Conservation (phyloP, 1,140 invertebrate species). For the Lasaia peninsularis region DNA sequence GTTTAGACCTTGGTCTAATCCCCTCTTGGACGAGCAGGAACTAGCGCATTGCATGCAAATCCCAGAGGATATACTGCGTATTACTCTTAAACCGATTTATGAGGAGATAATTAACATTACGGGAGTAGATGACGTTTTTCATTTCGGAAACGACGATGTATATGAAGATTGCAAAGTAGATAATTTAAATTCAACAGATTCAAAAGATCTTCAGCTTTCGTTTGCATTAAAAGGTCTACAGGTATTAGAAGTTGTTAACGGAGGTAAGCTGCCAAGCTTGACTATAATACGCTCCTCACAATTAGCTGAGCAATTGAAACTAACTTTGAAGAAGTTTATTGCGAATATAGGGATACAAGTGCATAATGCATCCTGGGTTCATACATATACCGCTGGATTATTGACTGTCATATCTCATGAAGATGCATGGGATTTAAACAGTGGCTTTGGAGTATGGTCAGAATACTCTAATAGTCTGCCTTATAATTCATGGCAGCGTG, state of each 20-base stretch:
- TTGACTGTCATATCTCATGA: conserved; percentile 88
- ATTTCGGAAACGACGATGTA: conserved; percentile 89
- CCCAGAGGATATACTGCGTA: conserved; percentile 63
- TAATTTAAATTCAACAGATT: conserved; percentile 81
- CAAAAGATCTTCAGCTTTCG: conserved; percentile 84
- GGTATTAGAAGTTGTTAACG: conserved; percentile 80
- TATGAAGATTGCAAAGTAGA: conserved; percentile 79
- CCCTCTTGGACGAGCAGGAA: conserved; percentile 78
- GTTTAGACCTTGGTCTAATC: conserved; percentile 86
- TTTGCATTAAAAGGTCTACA: conserved; percentile 81
- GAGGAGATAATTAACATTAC: conserved; percentile 81
- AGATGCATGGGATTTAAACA: conserved; percentile 90
- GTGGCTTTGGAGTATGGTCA: conserved; percentile 86
- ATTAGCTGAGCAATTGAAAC: conserved; percentile 83
- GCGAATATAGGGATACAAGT: conserved; percentile 71
- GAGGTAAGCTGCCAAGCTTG: conserved; percentile 76
- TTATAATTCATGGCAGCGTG: conserved; percentile 87
- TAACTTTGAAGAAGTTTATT: conserved; percentile 80
- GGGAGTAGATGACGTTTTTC: conserved; percentile 82
- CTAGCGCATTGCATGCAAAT: conserved; percentile 80
- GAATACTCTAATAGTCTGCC: conserved; percentile 83
- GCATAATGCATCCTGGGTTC: conserved; percentile 84
- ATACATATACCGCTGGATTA: conserved; percentile 82
- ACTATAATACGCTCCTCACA: conserved; percentile 87
- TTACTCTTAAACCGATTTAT: conserved; percentile 81